A percentile compares a stretch with the other conserved stretches of the same genome.
phyloP scores from a whole-genome alignment of 2,797 vertebrate species.

The Buceros bicornis region DNA sequence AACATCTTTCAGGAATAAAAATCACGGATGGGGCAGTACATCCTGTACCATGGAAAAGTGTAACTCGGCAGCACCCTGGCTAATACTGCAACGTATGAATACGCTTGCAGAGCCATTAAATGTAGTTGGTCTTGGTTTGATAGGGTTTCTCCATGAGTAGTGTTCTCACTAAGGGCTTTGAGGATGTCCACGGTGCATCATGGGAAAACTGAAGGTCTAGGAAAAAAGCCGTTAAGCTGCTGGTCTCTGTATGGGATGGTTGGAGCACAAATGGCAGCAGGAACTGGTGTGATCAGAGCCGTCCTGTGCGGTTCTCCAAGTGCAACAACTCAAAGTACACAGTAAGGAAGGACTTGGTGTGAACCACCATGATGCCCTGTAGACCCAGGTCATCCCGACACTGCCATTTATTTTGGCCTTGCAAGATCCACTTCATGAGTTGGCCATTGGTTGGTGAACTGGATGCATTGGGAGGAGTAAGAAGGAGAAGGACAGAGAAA shows the following conservation, averaged over 20 bases:
- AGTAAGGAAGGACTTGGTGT: background rate
- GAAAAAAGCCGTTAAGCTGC: background rate
- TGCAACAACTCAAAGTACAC: background rate
- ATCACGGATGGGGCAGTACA: background rate
- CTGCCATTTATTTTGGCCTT: background rate
- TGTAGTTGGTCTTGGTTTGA: background rate
- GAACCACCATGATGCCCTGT: background rate
- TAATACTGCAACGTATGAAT: background rate
- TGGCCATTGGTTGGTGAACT: background rate
- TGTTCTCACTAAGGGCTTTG: background rate
- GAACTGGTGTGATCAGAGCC: background rate
- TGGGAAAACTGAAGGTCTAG: background rate
- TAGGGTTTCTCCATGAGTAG: background rate
- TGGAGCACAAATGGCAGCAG: background rate
- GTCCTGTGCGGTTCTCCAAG: background rate
- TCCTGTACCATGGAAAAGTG: background rate
- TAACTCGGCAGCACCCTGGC: background rate
- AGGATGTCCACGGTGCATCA: background rate
- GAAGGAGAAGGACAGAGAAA: background rate
- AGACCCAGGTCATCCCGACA: background rate
- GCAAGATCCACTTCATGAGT: background rate
- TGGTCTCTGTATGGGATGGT: background rate
- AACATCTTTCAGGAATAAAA: background rate
- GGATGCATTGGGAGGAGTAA: background rate
- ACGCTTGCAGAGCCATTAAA: background rate